Conservation (phyloP, 2,888 invertebrate species). For the Diarsia dahlii region DNA sequence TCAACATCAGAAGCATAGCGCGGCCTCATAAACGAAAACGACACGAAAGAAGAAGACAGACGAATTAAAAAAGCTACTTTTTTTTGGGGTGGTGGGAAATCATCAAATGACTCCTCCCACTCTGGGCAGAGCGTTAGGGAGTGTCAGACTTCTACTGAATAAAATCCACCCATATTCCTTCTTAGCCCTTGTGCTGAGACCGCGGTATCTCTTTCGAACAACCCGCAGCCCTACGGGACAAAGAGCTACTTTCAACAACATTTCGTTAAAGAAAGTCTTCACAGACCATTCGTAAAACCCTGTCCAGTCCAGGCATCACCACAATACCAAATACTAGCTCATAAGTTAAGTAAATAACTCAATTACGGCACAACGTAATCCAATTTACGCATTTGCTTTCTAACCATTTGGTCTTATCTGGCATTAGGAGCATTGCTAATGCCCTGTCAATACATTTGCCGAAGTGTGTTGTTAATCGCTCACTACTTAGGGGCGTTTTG, state of each 20-base stretch:
- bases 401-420: slow-evolving; percentile 27
- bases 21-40: background rate
- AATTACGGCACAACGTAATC: slow-evolving; percentile 48
- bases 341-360: slow-evolving; percentile 53
- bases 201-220: no score
- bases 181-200: no score
- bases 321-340: slow-evolving; percentile 39
- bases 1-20: background rate
- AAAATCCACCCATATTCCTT: no score
- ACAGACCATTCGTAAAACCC: slow-evolving; percentile 9
- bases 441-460: slow-evolving; percentile 35
- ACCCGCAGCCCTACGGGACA: no score
- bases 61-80: background rate
- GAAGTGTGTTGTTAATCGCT: slow-evolving; percentile 39
- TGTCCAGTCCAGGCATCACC: background rate
- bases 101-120: no score
- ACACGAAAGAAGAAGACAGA: background rate
- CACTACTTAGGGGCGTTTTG: slow-evolving; percentile 30
- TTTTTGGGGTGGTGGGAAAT: no score
- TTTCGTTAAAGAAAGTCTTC: background rate
- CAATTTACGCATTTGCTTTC: slow-evolving; percentile 42
- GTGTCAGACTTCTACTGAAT: no score
- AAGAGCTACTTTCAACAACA: no score
- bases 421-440: slow-evolving; percentile 21
- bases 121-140: no score